phyloP scores from a whole-genome alignment of 2,797 vertebrate genomes.

The Argya squamiceps region DNA sequence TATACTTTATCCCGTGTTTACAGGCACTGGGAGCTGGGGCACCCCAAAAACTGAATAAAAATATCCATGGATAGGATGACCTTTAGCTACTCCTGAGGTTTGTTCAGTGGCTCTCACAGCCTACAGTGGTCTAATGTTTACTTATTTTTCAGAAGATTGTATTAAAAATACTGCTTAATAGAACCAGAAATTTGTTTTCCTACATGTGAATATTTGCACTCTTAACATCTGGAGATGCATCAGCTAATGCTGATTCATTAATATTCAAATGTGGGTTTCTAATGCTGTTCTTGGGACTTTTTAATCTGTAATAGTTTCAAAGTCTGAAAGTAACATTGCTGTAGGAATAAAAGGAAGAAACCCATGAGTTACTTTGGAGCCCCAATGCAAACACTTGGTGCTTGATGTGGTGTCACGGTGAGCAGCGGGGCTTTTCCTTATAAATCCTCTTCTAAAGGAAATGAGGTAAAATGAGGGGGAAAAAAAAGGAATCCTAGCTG shows the following conservation, averaged over 20 bases:
- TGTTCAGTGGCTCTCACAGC: neutral
- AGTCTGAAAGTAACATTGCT: neutral
- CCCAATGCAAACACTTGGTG: neutral
- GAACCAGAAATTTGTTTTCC: neutral
- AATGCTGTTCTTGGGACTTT: neutral
- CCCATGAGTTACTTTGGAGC: neutral
- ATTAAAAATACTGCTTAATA: neutral
- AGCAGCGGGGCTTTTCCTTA: neutral
- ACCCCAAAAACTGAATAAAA: neutral
- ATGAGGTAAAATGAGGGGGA: accelerated
- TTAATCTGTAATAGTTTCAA: neutral
- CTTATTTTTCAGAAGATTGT: neutral
- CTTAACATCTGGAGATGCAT: neutral
- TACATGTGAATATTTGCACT: neutral
- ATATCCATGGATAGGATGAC: neutral
- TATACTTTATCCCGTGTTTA: neutral
- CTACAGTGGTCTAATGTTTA: neutral
- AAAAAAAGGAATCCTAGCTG: neutral
- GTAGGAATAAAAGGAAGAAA: neutral
- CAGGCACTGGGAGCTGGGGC: neutral
- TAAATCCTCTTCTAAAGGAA: neutral
- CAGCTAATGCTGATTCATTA: neutral
- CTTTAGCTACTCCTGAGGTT: neutral
- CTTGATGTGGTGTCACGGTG: neutral
- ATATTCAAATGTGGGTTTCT: neutral